Base-by-base conservation (phyloP, 2,888 invertebrate genomes). In the Cantharis rufa region DNA sequence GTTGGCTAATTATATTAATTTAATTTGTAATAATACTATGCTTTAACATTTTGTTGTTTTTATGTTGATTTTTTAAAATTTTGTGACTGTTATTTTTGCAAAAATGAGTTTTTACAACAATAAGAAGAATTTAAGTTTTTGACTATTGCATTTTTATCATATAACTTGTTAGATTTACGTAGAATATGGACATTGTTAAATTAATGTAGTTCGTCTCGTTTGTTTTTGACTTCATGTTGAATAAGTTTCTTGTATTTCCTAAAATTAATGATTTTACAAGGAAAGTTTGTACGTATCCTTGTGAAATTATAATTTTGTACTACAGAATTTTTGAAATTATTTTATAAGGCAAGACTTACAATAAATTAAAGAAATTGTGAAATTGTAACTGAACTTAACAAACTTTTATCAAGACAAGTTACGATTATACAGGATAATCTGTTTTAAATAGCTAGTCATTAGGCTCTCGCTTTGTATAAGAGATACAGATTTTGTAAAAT, bases 1-100 rank as follows among this genome's bases (percentile, higher is more conserved):
- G 76, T 69, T 72, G 77, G 77, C 70, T 77, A 77, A 79, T 74
- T 24, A 24, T 24, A 24, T 24, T 71, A 70, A 69, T 75, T 48
- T 68, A 16, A 18, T 66, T 9, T 64, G 72, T 28, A 32, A 68
- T 68, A 68, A n/a, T 68, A 15, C 21, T 24, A n/a, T 68, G 27
- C 21, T 24, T 21, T 21, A 15, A 16, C n/a, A 62, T 62, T 62
- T 18, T 62, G 48, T 62, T 70, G 62, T 16, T 16, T 15, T 48
- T 72, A 68, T 72, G 66, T 63, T 68, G 48, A 48, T 48, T 48
- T 48, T 48, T 9, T 48, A 7, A 48, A 48, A 48, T n/a, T n/a
- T 48, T 48, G n/a, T 48, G 7, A 48, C 48, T 48, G 48, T 48
- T 48, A 48, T 48, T 48, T 48, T 48, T 48, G 48, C 48, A 48